phyloP scores from a whole-genome alignment of 2,797 vertebrate species.

The Sebastes hubbsi region DNA sequence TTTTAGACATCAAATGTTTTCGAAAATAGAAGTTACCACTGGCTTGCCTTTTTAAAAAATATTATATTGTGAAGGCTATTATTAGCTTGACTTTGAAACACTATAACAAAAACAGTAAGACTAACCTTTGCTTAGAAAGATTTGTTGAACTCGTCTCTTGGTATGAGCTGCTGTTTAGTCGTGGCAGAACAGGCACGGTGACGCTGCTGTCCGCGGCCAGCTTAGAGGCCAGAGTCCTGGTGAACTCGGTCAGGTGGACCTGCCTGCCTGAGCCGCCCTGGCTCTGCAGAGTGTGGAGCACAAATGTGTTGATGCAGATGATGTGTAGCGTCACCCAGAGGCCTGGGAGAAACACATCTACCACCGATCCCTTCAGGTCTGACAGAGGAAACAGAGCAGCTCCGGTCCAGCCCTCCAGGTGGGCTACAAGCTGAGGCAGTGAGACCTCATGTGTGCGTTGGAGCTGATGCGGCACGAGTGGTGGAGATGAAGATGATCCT shows the following conservation, averaged over 20 bases:
- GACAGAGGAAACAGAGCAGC: slow-evolving; percentile 61
- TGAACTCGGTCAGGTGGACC: slow-evolving; percentile 63
- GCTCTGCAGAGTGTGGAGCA: slow-evolving; percentile 71
- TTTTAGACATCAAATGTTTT: neutral
- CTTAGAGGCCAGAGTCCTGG: slow-evolving; percentile 64
- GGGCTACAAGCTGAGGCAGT: slow-evolving; percentile 16
- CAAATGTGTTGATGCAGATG: slow-evolving; percentile 75
- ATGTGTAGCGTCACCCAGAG: slow-evolving; percentile 74
- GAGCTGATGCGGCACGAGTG: neutral
- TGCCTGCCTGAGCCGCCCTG: slow-evolving; percentile 24
- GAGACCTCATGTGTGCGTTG: slow-evolving; percentile 15
- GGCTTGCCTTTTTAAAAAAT: neutral
- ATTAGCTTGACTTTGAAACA: neutral
- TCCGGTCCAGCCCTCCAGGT: slow-evolving; percentile 74
- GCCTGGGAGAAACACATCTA: slow-evolving; percentile 64
- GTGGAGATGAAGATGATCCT: neutral
- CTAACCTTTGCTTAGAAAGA: slow-evolving; percentile 50
- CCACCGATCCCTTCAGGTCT: slow-evolving; percentile 23
- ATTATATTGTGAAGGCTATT: neutral
- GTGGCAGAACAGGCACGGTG: slow-evolving; percentile 49
- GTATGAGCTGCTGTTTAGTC: slow-evolving; percentile 52
- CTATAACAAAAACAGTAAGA: neutral
- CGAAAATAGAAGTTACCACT: neutral
- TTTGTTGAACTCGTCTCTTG: slow-evolving; percentile 23
- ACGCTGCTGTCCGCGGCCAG: slow-evolving; percentile 54